A percentile compares a stretch with the other conserved stretches of the same genome.
phyloP scores from a whole-genome alignment of 1,140 invertebrate genomes.

The Meloidogyne hapla region DNA sequence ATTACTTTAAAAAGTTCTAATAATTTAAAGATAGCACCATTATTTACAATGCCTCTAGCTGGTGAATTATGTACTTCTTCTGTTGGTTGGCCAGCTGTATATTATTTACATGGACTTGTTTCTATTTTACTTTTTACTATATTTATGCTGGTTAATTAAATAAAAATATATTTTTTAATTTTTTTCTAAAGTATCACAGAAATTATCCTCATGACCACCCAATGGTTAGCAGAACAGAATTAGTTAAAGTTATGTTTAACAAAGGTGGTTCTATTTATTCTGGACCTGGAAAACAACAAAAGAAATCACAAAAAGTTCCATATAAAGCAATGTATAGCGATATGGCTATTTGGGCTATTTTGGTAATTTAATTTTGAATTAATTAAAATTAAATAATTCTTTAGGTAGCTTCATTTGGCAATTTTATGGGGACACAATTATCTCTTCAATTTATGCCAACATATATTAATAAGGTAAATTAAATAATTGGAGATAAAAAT shows the following conservation, averaged over 20 bases:
- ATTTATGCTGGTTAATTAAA: conserved; percentile 45
- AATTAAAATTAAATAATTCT: neutral
- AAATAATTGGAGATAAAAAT: too few relatives aligned
- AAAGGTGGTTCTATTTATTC: conserved; percentile 51
- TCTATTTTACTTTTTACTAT: conserved; percentile 50
- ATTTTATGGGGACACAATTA: conserved; percentile 53
- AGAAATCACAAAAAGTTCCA: conserved; percentile 52
- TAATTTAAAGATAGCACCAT: conserved; percentile 47
- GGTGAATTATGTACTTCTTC: conserved; percentile 53
- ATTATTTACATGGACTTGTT: conserved; percentile 55
- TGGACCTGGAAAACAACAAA: conserved; percentile 43
- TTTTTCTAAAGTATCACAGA: conserved; percentile 43
- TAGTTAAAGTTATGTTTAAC: conserved; percentile 50
- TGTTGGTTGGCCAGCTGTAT: conserved; percentile 52
- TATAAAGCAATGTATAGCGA: conserved; percentile 50
- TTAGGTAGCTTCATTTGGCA: conserved; percentile 50
- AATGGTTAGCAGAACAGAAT: conserved; percentile 42
- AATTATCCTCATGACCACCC: conserved; percentile 51
- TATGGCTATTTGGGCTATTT: conserved; percentile 51
- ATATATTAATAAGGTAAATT: conserved; percentile 45
- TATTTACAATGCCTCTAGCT: conserved; percentile 56
- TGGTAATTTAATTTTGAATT: conserved; percentile 12
- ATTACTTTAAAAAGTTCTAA: too few relatives aligned
- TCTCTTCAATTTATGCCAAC: conserved; percentile 54
- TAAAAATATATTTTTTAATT: neutral